A percentile compares a stretch with the other conserved stretches of the same genome.
These are phyloP conservation scores for Kuschelorhynchus macadamiae DNA, from an alignment of 2,888 invertebrate genomes.

Conservation along the genomic window DNA sequence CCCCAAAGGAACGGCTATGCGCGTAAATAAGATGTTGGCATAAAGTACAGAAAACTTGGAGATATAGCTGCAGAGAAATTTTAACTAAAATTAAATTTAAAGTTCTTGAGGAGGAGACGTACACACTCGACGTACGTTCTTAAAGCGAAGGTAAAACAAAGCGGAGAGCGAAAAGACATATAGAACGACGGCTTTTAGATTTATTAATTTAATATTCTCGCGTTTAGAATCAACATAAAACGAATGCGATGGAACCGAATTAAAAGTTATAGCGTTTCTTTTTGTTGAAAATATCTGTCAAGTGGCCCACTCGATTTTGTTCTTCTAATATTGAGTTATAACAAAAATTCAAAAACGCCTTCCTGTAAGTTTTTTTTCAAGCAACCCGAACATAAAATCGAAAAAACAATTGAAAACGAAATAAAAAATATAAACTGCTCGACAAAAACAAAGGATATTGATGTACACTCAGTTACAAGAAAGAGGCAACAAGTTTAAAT, in stretches of 20 bases:
- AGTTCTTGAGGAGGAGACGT: slow-evolving; percentile 28
- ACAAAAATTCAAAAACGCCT: no score
- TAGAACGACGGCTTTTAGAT: slow-evolving; percentile 33
- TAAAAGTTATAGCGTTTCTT: no score
- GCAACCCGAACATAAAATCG: no score
- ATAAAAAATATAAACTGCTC: no score
- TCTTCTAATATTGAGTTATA: no score
- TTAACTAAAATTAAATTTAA: slow-evolving; percentile 50
- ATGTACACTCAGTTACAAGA: no score
- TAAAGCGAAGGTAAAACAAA: slow-evolving; percentile 52
- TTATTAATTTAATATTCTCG: slow-evolving; percentile 37
- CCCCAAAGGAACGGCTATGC: slow-evolving; percentile 19
- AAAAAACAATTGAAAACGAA: no score
- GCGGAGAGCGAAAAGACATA: slow-evolving; percentile 26
- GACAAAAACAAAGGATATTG: no score
- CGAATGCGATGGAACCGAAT: not conserved
- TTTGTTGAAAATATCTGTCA: no score
- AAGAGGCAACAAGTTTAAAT: no score
- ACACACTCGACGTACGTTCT: slow-evolving; percentile 38
- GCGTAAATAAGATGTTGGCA: slow-evolving; percentile 33
- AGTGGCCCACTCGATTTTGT: no score
- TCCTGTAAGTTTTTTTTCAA: no score
- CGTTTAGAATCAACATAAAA: slow-evolving; percentile 8
- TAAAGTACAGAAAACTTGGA: slow-evolving; percentile 42
- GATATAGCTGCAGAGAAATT: slow-evolving; percentile 48